phyloP scores from a whole-genome alignment of 1,140 invertebrate species.

The Berghia stephanieae region DNA sequence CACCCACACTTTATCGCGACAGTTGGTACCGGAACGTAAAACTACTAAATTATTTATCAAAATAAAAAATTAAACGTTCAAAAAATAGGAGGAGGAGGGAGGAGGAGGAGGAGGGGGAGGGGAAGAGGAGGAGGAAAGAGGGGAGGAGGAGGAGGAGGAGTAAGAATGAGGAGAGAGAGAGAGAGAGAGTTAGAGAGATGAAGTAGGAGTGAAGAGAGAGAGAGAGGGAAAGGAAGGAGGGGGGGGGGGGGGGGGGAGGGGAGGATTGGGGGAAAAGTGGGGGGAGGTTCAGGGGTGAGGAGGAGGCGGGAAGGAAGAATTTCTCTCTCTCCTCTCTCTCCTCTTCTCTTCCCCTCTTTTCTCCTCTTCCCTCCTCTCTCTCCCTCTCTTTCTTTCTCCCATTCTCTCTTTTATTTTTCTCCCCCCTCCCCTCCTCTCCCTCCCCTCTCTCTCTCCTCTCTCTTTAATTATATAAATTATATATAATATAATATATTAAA shows the following conservation, averaged over 20 bases:
- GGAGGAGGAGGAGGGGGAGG: slow-evolving; percentile 8
- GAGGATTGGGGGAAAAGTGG: neutral
- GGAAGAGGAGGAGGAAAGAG: neutral
- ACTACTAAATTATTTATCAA: no score
- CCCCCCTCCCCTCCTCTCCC: neutral
- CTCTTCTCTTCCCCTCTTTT: neutral
- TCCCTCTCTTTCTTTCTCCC: slow-evolving; percentile 3
- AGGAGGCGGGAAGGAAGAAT: neutral
- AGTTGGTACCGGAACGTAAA: no score
- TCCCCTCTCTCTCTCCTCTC: neutral
- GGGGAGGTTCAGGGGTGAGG: neutral
- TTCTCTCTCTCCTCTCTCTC: neutral
- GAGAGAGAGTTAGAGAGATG: neutral
- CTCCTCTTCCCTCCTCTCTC: slow-evolving; percentile 7
- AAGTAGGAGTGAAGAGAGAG: neutral
- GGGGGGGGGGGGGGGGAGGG: neutral
- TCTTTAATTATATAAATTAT: no score
- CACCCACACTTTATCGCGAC: no score
- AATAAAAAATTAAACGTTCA: no score
- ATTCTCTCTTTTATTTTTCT: neutral
- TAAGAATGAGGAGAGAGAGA: neutral
- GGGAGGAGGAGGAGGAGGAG: slow-evolving; percentile 5
- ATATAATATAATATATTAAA: no score
- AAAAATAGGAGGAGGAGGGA: no score
- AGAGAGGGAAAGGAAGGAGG: neutral